phyloP scores from a whole-genome alignment of 2,888 invertebrate genomes.

The Melanargia galathea region DNA sequence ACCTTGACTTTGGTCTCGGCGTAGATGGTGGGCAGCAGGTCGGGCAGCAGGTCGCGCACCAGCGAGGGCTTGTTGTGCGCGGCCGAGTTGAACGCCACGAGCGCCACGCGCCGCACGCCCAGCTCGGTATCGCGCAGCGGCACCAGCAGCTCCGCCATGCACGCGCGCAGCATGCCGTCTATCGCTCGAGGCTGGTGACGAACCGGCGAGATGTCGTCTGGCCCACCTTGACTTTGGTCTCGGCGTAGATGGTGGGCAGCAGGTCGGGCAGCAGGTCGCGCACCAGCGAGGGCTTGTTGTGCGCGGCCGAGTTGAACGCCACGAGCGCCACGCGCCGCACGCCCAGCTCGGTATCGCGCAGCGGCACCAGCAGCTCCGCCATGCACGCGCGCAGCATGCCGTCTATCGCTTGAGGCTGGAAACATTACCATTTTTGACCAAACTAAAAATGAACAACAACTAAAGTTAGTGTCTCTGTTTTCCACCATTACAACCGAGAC shows the following conservation, averaged over 20 bases:
- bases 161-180: slow-evolving; percentile 84
- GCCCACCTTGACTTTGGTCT: slow-evolving; percentile 95
- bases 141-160: slow-evolving; percentile 2
- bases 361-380: slow-evolving; percentile 1
- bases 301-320: slow-evolving; percentile 99
- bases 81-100: slow-evolving; percentile 98
- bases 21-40: slow-evolving; percentile 95
- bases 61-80: slow-evolving; percentile 99
- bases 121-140: not conserved
- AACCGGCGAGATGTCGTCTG: not conserved
- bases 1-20: slow-evolving; percentile 98
- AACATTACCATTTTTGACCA: no score
- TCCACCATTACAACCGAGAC: no score
- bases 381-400: slow-evolving; percentile 72
- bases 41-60: slow-evolving; percentile 93
- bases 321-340: slow-evolving; percentile 69
- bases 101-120: slow-evolving; percentile 5
- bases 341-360: not conserved
- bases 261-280: slow-evolving; percentile 93
- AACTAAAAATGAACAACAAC: no score
- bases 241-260: slow-evolving; percentile 95
- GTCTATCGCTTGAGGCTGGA: slow-evolving; percentile 96
- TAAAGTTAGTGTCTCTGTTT: no score
- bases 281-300: slow-evolving; percentile 98
- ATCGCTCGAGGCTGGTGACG: slow-evolving; percentile 96